Evolutionary conservation across 2,888 invertebrate genomes (phyloP).

Genomic region (Torymus auratus): DNA sequence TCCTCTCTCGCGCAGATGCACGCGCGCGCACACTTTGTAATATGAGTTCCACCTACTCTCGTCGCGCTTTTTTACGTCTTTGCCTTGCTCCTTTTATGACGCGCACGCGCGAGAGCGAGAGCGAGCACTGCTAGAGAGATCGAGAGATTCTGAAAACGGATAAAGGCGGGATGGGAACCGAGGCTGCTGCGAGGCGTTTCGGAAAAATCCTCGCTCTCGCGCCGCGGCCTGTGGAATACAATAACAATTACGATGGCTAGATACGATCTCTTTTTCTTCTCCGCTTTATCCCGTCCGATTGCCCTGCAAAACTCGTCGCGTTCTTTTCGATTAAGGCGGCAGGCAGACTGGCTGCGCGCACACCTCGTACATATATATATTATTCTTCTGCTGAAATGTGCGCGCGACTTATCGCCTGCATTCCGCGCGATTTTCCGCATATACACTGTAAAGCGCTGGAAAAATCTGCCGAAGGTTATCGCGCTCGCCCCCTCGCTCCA

Average conservation of each 20-base stretch:
- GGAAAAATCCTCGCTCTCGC: slow-evolving; percentile 1
- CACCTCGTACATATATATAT: too few relatives aligned
- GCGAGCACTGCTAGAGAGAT: not conserved
- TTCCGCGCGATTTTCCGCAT: slow-evolving; percentile 5
- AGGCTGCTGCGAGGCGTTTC: not conserved
- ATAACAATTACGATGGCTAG: not conserved
- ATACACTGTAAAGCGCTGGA: not conserved
- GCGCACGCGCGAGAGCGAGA: not conserved
- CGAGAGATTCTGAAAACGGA: slow-evolving; percentile 41
- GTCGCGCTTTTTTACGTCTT: slow-evolving; percentile 15
- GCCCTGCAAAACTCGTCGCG: not conserved
- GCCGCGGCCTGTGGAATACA: not conserved
- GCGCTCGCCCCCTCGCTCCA: not conserved
- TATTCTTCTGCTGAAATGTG: too few relatives aligned
- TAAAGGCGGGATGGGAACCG: not conserved
- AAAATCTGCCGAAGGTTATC: too few relatives aligned
- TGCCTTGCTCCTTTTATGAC: slow-evolving; percentile 33
- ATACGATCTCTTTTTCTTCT: not conserved
- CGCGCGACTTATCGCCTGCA: not conserved
- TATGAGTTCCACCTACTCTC: slow-evolving; percentile 49
- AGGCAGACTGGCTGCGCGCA: too few relatives aligned
- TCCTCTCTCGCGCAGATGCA: slow-evolving; percentile 14
- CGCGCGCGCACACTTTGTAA: slow-evolving; percentile 36
- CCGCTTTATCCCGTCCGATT: not conserved
- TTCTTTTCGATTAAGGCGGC: not conserved